Evolutionary conservation across 2,113 vertebrate genomes (phyloP), one percentile per base, ranked within the genome.

Genomic region (Tamias sibiricus): DNA sequence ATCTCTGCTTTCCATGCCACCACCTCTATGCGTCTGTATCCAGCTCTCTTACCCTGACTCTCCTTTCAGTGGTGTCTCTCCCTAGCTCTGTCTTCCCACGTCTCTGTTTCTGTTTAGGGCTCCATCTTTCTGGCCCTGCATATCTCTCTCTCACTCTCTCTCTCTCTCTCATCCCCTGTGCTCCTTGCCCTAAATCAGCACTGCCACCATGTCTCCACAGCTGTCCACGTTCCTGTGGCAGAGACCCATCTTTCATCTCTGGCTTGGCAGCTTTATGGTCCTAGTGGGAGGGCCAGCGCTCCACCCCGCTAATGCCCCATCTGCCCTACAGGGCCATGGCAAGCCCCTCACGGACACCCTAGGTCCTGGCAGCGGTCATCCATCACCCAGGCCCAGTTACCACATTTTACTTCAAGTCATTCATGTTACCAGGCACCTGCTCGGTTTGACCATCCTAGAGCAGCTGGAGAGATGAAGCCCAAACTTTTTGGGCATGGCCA

Each of bases 161-260:
- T 57, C 72, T 37, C 62, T 72, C 40, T 47, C 32, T 82, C 8
- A 0, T 62, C 28, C 66, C 52, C 47, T n/a, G 1, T 49, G 47
- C 47, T 49, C 80, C 16, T 79, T 62, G 72, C 22, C 52, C 68
- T 87, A 95, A 90, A 91, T 95, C 97, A 94, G 66, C 77, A 44
- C 3, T 88, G 71, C 66, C 71, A 28, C 87, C 49, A 4, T 0
- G 0, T 95, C 84, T 86, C n/a, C 68, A 94, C 0, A 11, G 74
- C 85, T 74, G 72, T 68, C 72, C 0, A 1, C 1, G 0, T 82
- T 37, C 77, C 77, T 71, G 30, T 84, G 74, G 59, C 84, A 76
- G 84, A 89, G 37, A 75, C 66, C 57, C 76, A 87, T 92, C 76
- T 96, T 95, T 95, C 88, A 93, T 64, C 64, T 64, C 91, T 75